Base-by-base conservation (phyloP, 1,140 invertebrate genomes). In the Charaxes varanes region DNA sequence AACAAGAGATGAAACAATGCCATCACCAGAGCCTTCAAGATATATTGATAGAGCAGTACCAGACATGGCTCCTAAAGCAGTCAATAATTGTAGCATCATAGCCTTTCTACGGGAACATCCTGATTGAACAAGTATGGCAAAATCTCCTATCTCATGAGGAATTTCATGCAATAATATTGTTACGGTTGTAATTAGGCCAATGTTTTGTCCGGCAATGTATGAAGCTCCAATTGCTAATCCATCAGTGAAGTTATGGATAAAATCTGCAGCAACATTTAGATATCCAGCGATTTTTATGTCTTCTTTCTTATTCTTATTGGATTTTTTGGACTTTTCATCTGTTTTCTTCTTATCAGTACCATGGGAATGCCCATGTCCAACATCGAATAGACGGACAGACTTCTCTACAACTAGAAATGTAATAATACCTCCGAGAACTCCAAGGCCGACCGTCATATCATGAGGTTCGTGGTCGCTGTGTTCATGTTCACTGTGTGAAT, bases 91-190 rank as follows among this genome's bases (percentile, higher is more conserved):
- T 13, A 98, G 86, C 53, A 91, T 81, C 89, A 98, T 98, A 1
- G 97, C 97, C 86, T 96, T 96, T 82, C 83, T 91, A 57, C 94
- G 91, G 22, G 90, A 93, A 62, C 94, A 97, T 14, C 97, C 97
- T 51, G 95, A 96, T 80, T 98, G 94, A 34, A 99, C 89, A 11
- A 99, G 87, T 80, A 99, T 98, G 17, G 97, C 97, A 89, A 97
- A 99, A 85, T 99, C 97, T 32, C 97, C 97, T 71, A 99, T 98
- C 87, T 99, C 97, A 86, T 99, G 97, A 31, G 97, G 97, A 46
- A 99, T 91, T 88, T 99, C 97, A 82, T 99, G 97, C 18, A 99
- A 84, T 14, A 99, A 86, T 67, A 99, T 97, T 1, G 95, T 98
- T 13, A 96, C 83, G 10, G 96, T 98, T 3, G 97, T 98, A 3